Evolutionary conservation across 2,797 vertebrate genomes (phyloP).

Genomic region (Sebastolobus alascanus): DNA sequence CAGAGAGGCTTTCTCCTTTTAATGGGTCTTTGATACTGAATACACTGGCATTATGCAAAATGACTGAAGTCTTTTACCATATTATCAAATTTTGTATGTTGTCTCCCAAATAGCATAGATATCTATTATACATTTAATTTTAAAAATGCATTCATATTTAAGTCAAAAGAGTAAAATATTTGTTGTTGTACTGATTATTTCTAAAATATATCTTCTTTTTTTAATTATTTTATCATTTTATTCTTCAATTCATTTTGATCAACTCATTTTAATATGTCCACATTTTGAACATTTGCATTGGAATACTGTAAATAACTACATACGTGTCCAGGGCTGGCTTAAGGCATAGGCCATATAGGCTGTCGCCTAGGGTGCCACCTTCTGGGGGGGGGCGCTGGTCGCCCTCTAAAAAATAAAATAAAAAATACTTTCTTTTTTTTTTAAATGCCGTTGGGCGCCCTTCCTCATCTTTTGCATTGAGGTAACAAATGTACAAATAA

Average conservation of each 20-base stretch:
- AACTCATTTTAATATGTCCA: not conserved
- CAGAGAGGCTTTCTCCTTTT: not conserved
- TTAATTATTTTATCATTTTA: not conserved
- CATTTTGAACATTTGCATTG: not conserved
- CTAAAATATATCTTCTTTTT: not conserved
- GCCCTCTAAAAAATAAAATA: too few relatives aligned
- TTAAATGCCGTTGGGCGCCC: too few relatives aligned
- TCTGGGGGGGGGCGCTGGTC: too few relatives aligned
- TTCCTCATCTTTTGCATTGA: too few relatives aligned
- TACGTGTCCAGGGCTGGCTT: too few relatives aligned
- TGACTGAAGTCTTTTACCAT: not conserved
- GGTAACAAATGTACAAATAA: too few relatives aligned
- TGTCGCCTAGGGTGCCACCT: too few relatives aligned
- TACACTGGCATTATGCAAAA: conserved; percentile 1
- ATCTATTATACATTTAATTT: not conserved
- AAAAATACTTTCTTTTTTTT: too few relatives aligned
- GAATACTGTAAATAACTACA: too few relatives aligned
- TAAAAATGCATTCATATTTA: not conserved
- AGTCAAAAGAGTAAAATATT: not conserved
- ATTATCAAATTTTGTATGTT: not conserved
- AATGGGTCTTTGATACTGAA: conserved; percentile 11
- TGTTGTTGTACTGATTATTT: not conserved
- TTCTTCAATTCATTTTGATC: not conserved
- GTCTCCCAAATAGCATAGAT: not conserved
- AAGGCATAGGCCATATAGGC: too few relatives aligned